Evolutionary conservation across 2,113 vertebrate genomes (phyloP).

Genomic region (Rhinopomastus cyanomelas): DNA sequence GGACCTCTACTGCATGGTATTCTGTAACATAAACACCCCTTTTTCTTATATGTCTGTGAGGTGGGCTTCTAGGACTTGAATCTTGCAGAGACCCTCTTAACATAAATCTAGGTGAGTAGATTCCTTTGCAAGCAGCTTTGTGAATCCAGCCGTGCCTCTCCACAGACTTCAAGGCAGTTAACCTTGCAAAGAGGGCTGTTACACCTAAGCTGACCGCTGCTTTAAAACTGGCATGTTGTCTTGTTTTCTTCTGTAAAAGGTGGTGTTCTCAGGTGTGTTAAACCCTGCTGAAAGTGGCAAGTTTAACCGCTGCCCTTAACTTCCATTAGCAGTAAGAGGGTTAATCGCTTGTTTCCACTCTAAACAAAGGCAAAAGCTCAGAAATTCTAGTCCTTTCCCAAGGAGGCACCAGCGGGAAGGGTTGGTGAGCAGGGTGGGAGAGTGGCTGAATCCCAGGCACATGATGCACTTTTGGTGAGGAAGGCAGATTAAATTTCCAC

Average conservation of each 20-base stretch:
- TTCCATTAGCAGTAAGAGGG: conserved; percentile 52
- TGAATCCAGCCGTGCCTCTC: neutral
- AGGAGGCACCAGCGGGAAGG: conserved; percentile 4
- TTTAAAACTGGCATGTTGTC: neutral
- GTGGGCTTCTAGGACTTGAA: neutral
- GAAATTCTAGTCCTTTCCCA: conserved; percentile 14
- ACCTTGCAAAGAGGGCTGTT: neutral
- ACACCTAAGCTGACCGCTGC: neutral
- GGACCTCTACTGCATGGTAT: neutral
- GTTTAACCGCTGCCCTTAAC: conserved; percentile 15
- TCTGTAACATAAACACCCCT: neutral
- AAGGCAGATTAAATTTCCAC: neutral
- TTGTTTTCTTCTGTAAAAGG: neutral
- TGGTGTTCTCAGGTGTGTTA: conserved; percentile 7
- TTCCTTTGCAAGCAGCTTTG: neutral
- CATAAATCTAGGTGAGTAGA: neutral
- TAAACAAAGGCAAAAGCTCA: conserved; percentile 41
- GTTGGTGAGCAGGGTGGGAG: neutral
- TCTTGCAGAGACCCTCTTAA: neutral
- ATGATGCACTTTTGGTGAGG: neutral
- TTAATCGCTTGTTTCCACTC: conserved; percentile 50
- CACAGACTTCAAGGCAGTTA: neutral
- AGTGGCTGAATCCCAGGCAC: neutral
- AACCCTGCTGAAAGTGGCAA: conserved; percentile 24
- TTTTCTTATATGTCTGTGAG: neutral